Evolutionary conservation across 2,113 vertebrate genomes (phyloP).

Genomic region (Ammodytes dubius): DNA sequence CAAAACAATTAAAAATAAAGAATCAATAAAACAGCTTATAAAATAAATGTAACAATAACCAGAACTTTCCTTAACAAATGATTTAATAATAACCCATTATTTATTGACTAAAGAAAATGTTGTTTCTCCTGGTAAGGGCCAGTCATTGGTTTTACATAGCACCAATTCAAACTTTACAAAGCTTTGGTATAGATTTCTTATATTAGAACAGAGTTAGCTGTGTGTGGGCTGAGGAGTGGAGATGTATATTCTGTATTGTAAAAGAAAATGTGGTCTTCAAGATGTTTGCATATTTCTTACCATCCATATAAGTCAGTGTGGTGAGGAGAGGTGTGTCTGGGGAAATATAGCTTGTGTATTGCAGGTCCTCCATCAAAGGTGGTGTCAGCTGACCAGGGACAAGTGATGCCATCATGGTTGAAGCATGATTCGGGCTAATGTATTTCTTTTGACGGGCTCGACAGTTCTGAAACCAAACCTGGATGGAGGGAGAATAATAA

Average conservation of each 20-base stretch:
- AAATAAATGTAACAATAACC: not conserved
- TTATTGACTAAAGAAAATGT: not conserved
- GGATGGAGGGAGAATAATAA: not conserved
- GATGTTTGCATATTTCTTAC: constrained; percentile 76
- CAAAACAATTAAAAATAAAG: not conserved
- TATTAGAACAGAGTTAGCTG: not conserved
- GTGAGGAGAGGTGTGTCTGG: constrained; percentile 91
- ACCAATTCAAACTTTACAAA: not conserved
- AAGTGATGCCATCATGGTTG: constrained; percentile 85
- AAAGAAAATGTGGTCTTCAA: not conserved
- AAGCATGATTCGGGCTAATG: constrained; percentile 88
- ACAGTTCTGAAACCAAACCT: constrained; percentile 99
- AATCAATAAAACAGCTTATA: not conserved
- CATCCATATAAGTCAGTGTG: constrained; percentile 95
- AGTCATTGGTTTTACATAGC: not conserved
- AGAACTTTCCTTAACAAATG: not conserved
- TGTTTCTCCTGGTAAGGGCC: not conserved
- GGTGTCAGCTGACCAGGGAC: constrained; percentile 89
- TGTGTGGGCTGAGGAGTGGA: not conserved
- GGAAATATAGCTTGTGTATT: constrained; percentile 92
- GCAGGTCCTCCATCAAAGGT: constrained; percentile 93
- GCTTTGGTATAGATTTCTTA: not conserved
- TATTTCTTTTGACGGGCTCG: constrained; percentile 98
- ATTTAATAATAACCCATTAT: not conserved
- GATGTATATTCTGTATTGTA: not conserved